Evolutionary conservation across 1,140 invertebrate genomes (phyloP).

Genomic region (Drosophila sturtevanti): DNA sequence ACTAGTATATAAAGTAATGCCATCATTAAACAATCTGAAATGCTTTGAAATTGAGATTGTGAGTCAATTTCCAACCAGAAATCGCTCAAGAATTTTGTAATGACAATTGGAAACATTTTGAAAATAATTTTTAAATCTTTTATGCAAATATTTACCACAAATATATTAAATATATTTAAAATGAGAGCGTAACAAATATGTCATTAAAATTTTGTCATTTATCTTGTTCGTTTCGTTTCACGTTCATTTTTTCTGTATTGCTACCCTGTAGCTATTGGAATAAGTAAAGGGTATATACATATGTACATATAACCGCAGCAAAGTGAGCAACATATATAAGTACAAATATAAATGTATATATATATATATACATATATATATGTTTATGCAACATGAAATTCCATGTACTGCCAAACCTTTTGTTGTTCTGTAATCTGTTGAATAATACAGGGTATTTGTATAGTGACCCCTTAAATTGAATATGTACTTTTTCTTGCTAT

Average conservation of each 20-base stretch:
- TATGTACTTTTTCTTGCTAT: neutral
- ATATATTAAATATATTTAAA: neutral
- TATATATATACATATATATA: no score
- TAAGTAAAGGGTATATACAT: neutral
- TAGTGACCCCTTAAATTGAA: neutral
- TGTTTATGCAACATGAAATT: no score
- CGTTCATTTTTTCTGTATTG: neutral
- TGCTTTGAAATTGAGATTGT: neutral
- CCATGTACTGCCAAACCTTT: no score
- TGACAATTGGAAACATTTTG: no score
- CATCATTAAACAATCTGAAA: no score
- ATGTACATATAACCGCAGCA: neutral
- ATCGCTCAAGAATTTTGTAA: neutral
- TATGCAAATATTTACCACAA: neutral
- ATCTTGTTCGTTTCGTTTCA: neutral
- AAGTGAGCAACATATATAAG: neutral
- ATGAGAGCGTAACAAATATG: neutral
- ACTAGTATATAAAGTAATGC: no score
- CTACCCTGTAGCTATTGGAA: neutral
- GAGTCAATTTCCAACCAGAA: neutral
- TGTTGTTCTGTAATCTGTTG: neutral
- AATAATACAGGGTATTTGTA: neutral
- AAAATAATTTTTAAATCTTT: neutral
- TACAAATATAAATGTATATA: neutral
- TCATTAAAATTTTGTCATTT: conserved; percentile 2